Evolutionary conservation across 2,113 vertebrate species (phyloP), one percentile per base, ranked within the genome.

Genomic region (Elephantulus edwardii): DNA sequence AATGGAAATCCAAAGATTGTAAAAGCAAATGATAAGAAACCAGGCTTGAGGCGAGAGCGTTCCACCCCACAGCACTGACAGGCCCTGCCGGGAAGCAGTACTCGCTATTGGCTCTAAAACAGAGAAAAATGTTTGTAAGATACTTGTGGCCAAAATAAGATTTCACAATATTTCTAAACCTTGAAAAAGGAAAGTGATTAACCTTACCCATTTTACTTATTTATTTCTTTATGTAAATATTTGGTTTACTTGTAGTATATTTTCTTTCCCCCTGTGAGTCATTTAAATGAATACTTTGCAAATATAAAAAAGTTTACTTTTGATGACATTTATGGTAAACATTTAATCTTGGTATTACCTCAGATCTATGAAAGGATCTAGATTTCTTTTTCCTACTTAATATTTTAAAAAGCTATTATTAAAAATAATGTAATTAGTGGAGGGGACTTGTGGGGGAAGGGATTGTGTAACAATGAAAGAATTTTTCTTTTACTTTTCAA

Each of bases 1-100:
- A 90, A 91, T 94, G 78, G 78, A 93, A 89, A 93, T 79, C 13
- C 58, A 86, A 91, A 28, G 26, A 88, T 79, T 91, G 9, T 86
- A 68, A 91, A 79, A 56, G 68, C 71, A 54, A 83, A 44, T n/a
- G 46, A 46, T 76, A 33, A 75, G 54, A 84, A 52, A 82, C 5
- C 35, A 76, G 12, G 3, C 38, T 78, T 38, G 11, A 52, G 28
- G 64, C 66, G 8, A 38, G 60, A 28, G 5, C 48, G 80, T 89
- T 38, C 40, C 42, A 9, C 14, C 48, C 48, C 12, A 6, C 40
- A n/a, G 20, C 17, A 42, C 56, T 60, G 20, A 3, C 77, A 74
- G 64, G 68, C 28, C 16, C 11, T 42, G 42, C 22, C 2, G 76
- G 86, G 52, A 66, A 56, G 38, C 10, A 38, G 0, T 28, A 1